These are phyloP conservation scores for Chrysolina haemoptera DNA, from an alignment of 2,888 invertebrate species.

Conservation along the genomic window DNA sequence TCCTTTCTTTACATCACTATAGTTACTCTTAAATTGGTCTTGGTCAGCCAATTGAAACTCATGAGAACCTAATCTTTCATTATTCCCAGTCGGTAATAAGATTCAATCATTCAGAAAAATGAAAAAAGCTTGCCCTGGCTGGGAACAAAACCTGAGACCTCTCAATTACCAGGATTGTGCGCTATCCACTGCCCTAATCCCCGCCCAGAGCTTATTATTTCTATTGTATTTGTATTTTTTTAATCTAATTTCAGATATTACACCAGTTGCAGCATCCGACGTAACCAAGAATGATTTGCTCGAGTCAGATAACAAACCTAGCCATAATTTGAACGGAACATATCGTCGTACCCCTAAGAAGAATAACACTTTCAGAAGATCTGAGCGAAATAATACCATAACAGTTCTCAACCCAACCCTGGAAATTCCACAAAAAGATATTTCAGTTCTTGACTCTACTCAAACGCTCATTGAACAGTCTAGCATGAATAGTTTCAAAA, in stretches of 20 bases:
- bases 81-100: too few species aligned
- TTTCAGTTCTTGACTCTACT: slow-evolving; percentile 36
- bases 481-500: slow-evolving; percentile 33
- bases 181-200: too few species aligned
- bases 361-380: slow-evolving; percentile 54
- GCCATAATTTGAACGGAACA: slow-evolving; percentile 46
- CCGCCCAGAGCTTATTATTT: too few species aligned
- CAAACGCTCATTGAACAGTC: slow-evolving; percentile 43
- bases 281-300: slow-evolving; percentile 2
- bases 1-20: too few species aligned
- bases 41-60: too few species aligned
- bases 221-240: background rate
- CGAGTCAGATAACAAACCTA: slow-evolving; percentile 24
- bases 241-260: slow-evolving; percentile 27
- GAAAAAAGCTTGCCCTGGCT: too few species aligned
- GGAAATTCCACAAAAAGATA: slow-evolving; percentile 43
- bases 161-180: too few species aligned
- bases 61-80: too few species aligned
- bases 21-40: too few species aligned
- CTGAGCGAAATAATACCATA: slow-evolving; percentile 49
- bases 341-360: slow-evolving; percentile 52
- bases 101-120: too few species aligned
- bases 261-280: slow-evolving; percentile 12
- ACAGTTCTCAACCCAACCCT: slow-evolving; percentile 51
- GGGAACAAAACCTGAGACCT: too few species aligned